A percentile compares a stretch with the other conserved stretches of the same genome.
phyloP scores from a whole-genome alignment of 2,888 invertebrate species.

The Polyploca ridens region DNA sequence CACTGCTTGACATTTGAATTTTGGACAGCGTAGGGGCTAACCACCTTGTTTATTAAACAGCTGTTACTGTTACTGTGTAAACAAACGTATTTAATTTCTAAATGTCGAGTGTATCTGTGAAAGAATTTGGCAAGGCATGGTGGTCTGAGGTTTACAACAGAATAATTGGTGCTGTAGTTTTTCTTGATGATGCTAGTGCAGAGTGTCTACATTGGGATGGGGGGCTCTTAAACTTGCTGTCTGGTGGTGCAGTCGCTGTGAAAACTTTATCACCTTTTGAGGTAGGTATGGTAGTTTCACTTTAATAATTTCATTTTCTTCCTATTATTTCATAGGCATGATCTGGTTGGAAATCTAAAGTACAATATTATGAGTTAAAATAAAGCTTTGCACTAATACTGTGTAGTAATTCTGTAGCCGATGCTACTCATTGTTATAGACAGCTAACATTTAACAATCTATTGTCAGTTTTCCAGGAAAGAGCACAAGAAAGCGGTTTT shows the following conservation, averaged over 20 bases:
- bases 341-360: no score
- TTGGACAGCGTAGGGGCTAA: no score
- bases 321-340: no score
- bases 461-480: constrained; percentile 59
- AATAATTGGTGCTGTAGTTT: constrained; percentile 86
- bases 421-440: background rate
- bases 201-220: constrained; percentile 90
- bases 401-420: background rate
- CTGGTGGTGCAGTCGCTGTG: constrained; percentile 86
- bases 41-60: background rate
- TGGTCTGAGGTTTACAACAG: constrained; percentile 86
- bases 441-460: constrained; percentile 1
- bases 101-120: constrained; percentile 58
- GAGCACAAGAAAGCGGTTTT: constrained; percentile 81
- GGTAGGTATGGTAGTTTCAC: constrained; percentile 54
- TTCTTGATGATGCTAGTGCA: constrained; percentile 85
- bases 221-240: constrained; percentile 83
- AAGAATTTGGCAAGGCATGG: constrained; percentile 79
- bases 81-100: background rate
- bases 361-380: background rate
- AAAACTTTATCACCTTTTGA: constrained; percentile 87
- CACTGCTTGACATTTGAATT: no score
- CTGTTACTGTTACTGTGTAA: constrained; percentile 8
- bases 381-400: background rate
- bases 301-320: background rate